Conservation (phyloP, 2,888 invertebrate genomes). For the Diogma glabrata region DNA sequence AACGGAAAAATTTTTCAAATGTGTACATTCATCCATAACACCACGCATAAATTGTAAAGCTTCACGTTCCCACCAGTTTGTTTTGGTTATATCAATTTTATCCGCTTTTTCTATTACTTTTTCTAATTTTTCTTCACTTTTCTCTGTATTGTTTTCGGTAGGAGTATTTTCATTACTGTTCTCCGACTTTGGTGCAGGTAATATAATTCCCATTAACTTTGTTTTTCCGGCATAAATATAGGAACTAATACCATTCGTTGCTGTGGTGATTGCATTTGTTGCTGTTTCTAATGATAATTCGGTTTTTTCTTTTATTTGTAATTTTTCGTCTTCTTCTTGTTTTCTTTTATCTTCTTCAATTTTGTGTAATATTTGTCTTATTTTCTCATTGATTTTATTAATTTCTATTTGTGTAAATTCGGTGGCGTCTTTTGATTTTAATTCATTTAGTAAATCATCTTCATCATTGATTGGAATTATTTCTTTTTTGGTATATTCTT, state of each 20-base stretch:
- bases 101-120: too few relatives aligned
- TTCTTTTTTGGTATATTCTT: slow-evolving; percentile 20
- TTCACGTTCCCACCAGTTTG: slow-evolving; percentile 63
- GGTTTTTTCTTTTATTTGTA: slow-evolving; percentile 3
- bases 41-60: slow-evolving; percentile 91
- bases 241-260: slow-evolving; percentile 9
- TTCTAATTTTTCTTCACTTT: not conserved
- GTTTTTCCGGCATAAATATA: slow-evolving; percentile 22
- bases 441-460: slow-evolving; percentile 34
- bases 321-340: not conserved
- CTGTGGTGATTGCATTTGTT: slow-evolving; percentile 4
- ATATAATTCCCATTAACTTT: slow-evolving; percentile 32
- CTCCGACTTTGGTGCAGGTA: slow-evolving; percentile 21
- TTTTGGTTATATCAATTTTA: slow-evolving; percentile 44
- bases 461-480: slow-evolving; percentile 33
- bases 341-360: not conserved
- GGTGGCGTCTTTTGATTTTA: slow-evolving; percentile 38
- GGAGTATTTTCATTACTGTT: not conserved
- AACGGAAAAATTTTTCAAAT: slow-evolving; percentile 82
- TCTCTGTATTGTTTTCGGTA: not conserved
- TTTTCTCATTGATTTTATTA: slow-evolving; percentile 38
- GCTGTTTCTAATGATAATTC: not conserved
- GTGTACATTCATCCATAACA: slow-evolving; percentile 98
- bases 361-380: slow-evolving; percentile 16
- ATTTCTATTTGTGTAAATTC: slow-evolving; percentile 40